Evolutionary conservation across 2,888 invertebrate species (phyloP).

Genomic region (Thymelicus acteon): DNA sequence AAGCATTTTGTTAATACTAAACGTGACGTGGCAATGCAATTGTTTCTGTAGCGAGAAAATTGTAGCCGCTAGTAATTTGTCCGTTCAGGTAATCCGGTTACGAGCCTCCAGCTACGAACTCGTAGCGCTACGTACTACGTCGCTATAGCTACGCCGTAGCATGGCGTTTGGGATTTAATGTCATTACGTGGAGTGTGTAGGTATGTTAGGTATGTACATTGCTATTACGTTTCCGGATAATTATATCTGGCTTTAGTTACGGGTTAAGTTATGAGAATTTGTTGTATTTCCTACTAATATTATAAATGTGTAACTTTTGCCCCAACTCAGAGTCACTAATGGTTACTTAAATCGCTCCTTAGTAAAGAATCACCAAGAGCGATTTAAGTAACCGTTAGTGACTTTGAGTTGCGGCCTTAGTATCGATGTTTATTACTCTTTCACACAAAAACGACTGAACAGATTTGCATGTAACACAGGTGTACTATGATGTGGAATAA

Average conservation of each 20-base stretch:
- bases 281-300: no score
- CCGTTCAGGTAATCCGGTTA: conserved; percentile 30
- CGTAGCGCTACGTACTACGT: conserved; percentile 20
- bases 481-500: no score
- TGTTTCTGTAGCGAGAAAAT: conserved; percentile 13
- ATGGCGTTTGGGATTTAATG: conserved; percentile 20
- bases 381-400: no score
- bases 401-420: no score
- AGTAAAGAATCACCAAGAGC: no score
- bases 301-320: no score
- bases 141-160: conserved; percentile 11
- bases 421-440: no score
- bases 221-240: conserved; percentile 30
- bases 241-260: not conserved
- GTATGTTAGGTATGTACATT: conserved; percentile 17
- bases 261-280: no score
- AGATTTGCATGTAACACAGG: no score
- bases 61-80: conserved; percentile 6
- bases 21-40: not conserved
- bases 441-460: no score
- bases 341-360: no score
- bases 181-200: conserved; percentile 23
- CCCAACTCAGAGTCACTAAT: no score
- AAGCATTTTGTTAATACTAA: not conserved
- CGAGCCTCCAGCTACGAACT: conserved; percentile 18